Base-by-base conservation (phyloP, 2,888 invertebrate species). In the Adelphocoris suturalis region DNA sequence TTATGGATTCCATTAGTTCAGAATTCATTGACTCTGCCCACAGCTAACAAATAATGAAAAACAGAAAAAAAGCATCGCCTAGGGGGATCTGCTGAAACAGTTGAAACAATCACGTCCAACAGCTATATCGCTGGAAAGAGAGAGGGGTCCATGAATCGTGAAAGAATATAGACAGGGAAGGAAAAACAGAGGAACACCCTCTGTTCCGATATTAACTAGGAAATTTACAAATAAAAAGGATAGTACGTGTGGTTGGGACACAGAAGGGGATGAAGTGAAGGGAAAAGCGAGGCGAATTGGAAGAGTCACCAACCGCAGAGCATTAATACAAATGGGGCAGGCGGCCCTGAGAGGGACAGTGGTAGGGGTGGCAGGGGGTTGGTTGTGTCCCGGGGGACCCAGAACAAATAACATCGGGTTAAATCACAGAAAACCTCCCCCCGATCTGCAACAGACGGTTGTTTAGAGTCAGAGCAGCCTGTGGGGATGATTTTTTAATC, bases 401-500 rank as follows among this genome's bases (percentile, higher is more conserved):
- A n/a, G 55, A 88, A 88, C 88, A 88, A 88, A 88, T 88, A 88
- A 88, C 88, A 52, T 80, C 52, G 88, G 88, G 88, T 88, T 88
- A 88, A 88, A 88, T 88, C 88, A 88, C 88, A 88, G 88, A 27
- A 46, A 13, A 27, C 76, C 76, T 55, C 37, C 86, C 78, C n/a
- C 87, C 88, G 27, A 88, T 88, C 88, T 46, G 88, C 88, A 88
- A 88, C 88, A 88, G 88, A 76, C 55, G 78, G 78, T 88, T 88
- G 88, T 88, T 88, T 76, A 55, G 88, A 88, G 28, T n/a, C 23
- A 19, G 68, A 46, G 46, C 86, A 19, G 78, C 88, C 88, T 19
- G 52, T 37, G 61, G 88, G 88, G 88, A 88, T 88, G 88, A 88
- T 88, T 88, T 88, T 88, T 88, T 88, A 88, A 88, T 88, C 78